phyloP scores from a whole-genome alignment of 1,140 invertebrate genomes.

The Musca vetustissima region DNA sequence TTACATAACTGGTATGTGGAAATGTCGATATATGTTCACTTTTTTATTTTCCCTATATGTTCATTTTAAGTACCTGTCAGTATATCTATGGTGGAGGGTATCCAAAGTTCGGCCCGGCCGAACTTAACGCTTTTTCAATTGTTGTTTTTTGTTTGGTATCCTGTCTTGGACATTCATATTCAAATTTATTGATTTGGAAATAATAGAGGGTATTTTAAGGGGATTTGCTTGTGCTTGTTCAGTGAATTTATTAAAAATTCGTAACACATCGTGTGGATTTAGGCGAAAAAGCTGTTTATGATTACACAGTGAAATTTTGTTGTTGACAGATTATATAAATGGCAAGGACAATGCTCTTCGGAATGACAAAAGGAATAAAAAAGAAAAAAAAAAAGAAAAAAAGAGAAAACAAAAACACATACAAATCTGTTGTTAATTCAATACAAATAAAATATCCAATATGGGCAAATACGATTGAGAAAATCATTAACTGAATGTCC shows the following conservation, averaged over 20 bases:
- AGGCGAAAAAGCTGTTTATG: not conserved
- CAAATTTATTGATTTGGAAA: constrained; percentile 13
- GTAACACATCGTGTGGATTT: not conserved
- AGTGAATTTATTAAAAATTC: constrained; percentile 1
- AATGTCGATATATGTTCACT: too few species aligned
- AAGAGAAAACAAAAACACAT: not conserved
- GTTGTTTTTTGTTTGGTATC: not conserved
- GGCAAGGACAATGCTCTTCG: not conserved
- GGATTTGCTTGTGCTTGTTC: too few species aligned
- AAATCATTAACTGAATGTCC: too few species aligned
- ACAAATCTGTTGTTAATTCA: not conserved
- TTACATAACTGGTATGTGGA: too few species aligned
- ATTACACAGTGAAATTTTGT: not conserved
- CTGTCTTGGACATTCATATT: not conserved
- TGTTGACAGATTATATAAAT: not conserved
- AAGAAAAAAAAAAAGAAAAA: not conserved
- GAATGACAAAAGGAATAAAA: not conserved
- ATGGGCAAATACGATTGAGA: too few species aligned
- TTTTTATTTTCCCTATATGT: too few species aligned
- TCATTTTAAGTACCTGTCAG: too few species aligned
- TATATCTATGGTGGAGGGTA: too few species aligned
- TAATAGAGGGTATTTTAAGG: too few species aligned
- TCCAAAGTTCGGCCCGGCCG: too few species aligned
- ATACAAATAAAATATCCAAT: not conserved
- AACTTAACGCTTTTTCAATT: too few species aligned